Percentiles rank a stretch among this genome's conserved stretches.
Conservation (phyloP, 23 tunicate genomes). For the Diplosoma virens region DNA sequence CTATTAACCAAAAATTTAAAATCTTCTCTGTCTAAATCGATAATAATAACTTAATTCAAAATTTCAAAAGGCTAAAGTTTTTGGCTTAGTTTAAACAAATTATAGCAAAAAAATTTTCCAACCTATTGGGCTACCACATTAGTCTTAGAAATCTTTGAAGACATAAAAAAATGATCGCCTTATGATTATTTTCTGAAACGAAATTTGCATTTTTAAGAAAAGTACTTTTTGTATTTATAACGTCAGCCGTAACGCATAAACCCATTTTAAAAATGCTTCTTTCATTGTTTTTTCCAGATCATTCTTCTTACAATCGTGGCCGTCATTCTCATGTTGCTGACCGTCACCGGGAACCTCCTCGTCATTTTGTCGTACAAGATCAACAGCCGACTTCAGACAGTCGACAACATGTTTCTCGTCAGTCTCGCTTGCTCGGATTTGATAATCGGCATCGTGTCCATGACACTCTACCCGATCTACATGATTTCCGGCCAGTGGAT, state of each 20-base stretch:
- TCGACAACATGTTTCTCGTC: constrained; percentile 93
- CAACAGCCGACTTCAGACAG: constrained; percentile 63
- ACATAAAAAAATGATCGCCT: no score
- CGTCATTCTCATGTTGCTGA: constrained; percentile 63
- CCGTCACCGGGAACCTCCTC: constrained; percentile 83
- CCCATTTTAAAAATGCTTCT: no score
- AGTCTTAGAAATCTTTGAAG: no score
- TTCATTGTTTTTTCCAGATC: constrained; percentile 47
- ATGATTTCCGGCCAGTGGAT: constrained; percentile 58
- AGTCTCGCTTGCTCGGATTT: constrained; percentile 90
- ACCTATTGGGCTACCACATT: no score
- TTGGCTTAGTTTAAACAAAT: no score
- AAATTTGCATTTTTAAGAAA: no score
- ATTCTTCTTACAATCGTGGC: constrained; percentile 54
- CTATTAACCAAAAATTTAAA: no score
- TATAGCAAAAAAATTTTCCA: no score
- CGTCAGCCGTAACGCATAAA: not conserved
- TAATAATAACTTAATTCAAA: no score
- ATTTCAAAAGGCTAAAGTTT: no score
- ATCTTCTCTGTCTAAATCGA: no score
- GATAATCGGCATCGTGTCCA: constrained; percentile 82
- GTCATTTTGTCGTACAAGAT: constrained; percentile 66
- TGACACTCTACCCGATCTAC: constrained; percentile 83
- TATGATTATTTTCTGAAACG: no score
- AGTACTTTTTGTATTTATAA: not conserved